Base-by-base conservation (phyloP, 2,797 vertebrate species). In the Huso huso region DNA sequence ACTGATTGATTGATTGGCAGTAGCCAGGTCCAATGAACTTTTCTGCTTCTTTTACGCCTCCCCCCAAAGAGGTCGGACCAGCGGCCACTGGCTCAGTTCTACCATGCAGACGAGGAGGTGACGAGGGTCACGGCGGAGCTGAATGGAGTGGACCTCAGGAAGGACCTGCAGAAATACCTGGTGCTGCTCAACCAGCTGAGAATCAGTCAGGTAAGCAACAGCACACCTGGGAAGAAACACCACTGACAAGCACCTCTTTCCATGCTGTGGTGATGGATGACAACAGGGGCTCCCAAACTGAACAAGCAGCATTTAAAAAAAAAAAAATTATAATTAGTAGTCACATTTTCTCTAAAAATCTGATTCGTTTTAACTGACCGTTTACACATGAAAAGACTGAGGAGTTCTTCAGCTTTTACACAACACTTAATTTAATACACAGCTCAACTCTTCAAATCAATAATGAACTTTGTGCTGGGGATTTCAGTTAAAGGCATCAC, bases 161-260 rank as follows among this genome's bases (percentile, higher is more conserved):
- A 83, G 37, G 84, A 87, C 53, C 84, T 84, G 0, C 87, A 87
- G 72, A 84, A 83, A 66, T 89, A 87, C 68, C 69, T 88, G 65
- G 71, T 80, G 18, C 81, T 87, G 48, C 81, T 89, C 60, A 85
- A 81, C 69, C 83, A 87, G 73, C 79, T 89, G 53, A 82, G 88
- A 55, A 66, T 77, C 53, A 83, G 81, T 65, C 87, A 89, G 86
- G 87, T 87, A 79, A 0, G 0, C 52, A 10, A 48, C 23, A 23
- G 59, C 49, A 48, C 6, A 23, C n/a, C 2, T 37, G 23, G 23
- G 23, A 37, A 37, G 23, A 37, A 37, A 37, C 23, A 37, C 23
- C 23, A 55, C 9, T n/a, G n/a, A 55, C 52, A 55, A 7, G 9
- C 3, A 55, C 52, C 9, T 55, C 12, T 53, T 2, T 53, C 12